A percentile compares a stretch with the other conserved stretches of the same genome.
Conservation (phyloP, 1,140 invertebrate genomes). For the Scylla paramamosain region DNA sequence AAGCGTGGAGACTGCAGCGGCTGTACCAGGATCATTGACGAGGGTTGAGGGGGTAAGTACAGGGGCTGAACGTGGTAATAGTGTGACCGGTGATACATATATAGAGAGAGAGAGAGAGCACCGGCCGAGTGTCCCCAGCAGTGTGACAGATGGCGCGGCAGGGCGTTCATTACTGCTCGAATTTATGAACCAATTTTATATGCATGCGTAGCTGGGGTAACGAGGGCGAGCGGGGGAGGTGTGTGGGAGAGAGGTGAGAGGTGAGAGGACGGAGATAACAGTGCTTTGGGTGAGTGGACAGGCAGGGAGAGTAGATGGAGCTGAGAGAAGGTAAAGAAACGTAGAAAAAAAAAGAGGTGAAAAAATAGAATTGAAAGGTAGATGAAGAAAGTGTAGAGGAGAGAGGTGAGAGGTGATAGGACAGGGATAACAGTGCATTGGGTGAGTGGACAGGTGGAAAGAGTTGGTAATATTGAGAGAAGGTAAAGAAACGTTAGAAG, state of each 20-base stretch:
- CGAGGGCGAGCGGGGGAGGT: neutral
- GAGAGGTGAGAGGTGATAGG: neutral
- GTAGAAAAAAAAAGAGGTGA: neutral
- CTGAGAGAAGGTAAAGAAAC: neutral
- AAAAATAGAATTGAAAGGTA: neutral
- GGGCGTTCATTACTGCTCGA: constrained; percentile 14
- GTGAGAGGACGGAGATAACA: neutral
- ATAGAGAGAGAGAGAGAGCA: neutral
- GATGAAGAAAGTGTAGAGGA: neutral
- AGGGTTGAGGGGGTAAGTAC: too few relatives aligned
- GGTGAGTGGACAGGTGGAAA: too few relatives aligned
- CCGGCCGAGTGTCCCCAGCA: neutral
- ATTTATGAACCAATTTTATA: constrained; percentile 57
- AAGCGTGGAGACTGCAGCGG: too few relatives aligned
- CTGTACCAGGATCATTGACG: too few relatives aligned
- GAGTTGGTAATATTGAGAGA: too few relatives aligned
- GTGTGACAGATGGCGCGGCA: constrained; percentile 19
- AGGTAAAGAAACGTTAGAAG: neutral
- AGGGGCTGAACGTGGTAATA: too few relatives aligned
- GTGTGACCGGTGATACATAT: too few relatives aligned
- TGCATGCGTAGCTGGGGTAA: constrained; percentile 53
- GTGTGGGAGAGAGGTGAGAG: neutral
- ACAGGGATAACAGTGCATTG: too few relatives aligned
- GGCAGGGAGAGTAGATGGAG: neutral
- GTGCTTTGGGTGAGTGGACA: neutral